phyloP scores from a whole-genome alignment of 2,888 invertebrate genomes.

The Pomacea canaliculata region DNA sequence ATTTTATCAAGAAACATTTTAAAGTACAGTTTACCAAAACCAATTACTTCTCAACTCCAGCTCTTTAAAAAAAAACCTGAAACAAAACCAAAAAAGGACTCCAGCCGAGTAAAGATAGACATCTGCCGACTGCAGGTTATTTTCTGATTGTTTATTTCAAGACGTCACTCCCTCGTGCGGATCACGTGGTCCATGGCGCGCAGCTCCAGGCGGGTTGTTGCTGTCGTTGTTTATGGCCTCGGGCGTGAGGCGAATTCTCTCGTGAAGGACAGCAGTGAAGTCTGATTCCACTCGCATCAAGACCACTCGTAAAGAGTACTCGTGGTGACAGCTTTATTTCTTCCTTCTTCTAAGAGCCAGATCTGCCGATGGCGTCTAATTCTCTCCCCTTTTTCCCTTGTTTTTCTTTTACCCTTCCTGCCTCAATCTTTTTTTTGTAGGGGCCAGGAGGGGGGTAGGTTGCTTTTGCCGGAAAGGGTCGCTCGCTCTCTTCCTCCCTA shows the following conservation, averaged over 20 bases:
- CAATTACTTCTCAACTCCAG: no score
- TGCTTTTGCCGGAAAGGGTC: background rate
- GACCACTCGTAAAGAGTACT: constrained; percentile 21
- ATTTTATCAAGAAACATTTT: no score
- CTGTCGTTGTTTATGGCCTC: background rate
- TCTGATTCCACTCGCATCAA: constrained; percentile 6
- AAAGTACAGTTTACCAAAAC: no score
- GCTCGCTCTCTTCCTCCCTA: no score
- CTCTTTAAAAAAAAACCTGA: background rate
- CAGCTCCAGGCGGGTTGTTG: background rate
- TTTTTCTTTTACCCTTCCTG: background rate
- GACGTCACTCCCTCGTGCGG: background rate
- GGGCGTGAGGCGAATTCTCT: constrained; percentile 13
- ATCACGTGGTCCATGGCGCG: background rate
- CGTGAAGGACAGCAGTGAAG: constrained; percentile 12
- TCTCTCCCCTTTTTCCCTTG: constrained; percentile 1
- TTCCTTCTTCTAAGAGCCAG: background rate
- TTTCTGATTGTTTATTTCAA: background rate
- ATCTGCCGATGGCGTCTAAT: background rate
- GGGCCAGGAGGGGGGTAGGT: background rate
- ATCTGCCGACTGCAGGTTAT: background rate
- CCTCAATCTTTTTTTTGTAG: background rate
- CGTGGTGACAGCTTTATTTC: constrained; percentile 23
- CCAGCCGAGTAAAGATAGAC: no score
- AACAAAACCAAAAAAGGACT: background rate